Evolutionary conservation across 2,113 vertebrate species (phyloP).

Genomic region (Callipepla californica): DNA sequence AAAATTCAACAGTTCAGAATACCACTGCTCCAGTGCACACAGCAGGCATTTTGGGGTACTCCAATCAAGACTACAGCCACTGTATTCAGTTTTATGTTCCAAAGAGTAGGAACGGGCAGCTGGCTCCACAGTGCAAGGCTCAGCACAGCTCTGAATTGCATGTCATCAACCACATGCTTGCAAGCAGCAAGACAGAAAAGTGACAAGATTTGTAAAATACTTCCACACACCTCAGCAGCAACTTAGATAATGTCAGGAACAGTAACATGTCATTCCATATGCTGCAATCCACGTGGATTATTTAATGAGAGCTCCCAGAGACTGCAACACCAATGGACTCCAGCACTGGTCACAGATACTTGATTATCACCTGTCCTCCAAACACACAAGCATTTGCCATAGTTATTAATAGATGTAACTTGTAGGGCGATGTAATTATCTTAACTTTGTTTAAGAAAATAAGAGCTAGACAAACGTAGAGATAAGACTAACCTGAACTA

Average conservation of each 20-base stretch:
- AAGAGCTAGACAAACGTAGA: neutral
- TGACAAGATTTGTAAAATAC: neutral
- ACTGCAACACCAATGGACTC: neutral
- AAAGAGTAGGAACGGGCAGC: neutral
- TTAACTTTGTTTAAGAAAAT: neutral
- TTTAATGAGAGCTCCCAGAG: neutral
- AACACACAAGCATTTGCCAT: neutral
- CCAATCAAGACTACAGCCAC: neutral
- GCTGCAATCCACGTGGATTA: neutral
- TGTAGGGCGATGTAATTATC: neutral
- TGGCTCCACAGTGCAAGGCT: neutral
- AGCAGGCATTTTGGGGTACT: fast-evolving
- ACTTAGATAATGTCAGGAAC: neutral
- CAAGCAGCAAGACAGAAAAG: fast-evolving
- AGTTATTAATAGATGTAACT: neutral
- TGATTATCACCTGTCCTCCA: neutral
- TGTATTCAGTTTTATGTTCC: neutral
- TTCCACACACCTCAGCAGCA: neutral
- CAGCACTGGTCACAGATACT: neutral
- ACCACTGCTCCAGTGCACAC: neutral
- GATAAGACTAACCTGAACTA: neutral
- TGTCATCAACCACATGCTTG: neutral
- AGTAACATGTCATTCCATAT: fast-evolving
- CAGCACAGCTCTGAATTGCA: neutral
- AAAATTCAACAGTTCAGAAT: neutral